Conservation (phyloP, 2,797 vertebrate species). For the Cirrhinus molitorella region DNA sequence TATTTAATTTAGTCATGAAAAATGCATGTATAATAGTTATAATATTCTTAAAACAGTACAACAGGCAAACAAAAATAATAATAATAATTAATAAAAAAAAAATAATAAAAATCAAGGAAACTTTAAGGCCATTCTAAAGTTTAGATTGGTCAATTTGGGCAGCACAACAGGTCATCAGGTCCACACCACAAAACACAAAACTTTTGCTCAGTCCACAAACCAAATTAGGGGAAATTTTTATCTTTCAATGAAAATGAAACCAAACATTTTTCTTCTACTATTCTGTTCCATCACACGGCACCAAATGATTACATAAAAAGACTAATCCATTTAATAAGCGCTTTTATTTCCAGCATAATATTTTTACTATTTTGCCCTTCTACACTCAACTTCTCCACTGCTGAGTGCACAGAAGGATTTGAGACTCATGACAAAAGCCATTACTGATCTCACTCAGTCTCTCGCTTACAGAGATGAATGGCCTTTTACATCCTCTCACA, state of each 20-base stretch:
- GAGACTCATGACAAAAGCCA: slow-evolving; percentile 58
- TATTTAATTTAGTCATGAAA: no score
- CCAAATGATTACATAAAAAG: background rate
- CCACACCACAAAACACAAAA: background rate
- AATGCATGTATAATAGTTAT: no score
- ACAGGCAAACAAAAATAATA: no score
- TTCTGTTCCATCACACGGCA: background rate
- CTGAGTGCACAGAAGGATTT: slow-evolving; percentile 52
- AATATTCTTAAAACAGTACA: background rate
- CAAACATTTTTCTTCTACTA: background rate
- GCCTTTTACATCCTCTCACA: slow-evolving; percentile 59
- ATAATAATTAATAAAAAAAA: no score
- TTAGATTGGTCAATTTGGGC: background rate
- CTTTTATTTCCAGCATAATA: slow-evolving; percentile 56
- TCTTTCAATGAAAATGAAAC: background rate
- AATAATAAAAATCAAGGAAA: no score
- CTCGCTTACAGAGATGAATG: slow-evolving; percentile 47
- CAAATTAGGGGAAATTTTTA: background rate
- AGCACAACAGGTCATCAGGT: background rate
- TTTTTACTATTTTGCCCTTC: slow-evolving; percentile 49
- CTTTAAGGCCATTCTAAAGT: background rate
- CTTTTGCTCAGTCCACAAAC: background rate
- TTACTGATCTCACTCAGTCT: slow-evolving; percentile 46
- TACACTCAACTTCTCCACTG: slow-evolving; percentile 55
- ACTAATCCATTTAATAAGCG: slow-evolving; percentile 29